Evolutionary conservation across 1,140 invertebrate genomes (phyloP), one percentile per base, ranked within the genome.

Genomic region (Trichomalopsis sarcophagae): DNA sequence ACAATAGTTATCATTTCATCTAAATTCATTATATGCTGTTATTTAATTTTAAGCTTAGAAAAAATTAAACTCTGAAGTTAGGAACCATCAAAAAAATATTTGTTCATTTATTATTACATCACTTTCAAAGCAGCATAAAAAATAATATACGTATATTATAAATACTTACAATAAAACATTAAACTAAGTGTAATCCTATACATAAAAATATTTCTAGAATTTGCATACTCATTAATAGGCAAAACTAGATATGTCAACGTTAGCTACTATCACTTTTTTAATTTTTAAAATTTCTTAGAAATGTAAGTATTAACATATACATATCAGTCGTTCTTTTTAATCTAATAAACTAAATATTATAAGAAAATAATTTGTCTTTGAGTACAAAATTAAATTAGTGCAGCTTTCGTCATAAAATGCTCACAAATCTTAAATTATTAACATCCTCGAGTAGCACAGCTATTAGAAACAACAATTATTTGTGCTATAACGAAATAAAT

Each of bases 21-120:
- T 84, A 74, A 47, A 85, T 87, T 84, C 74, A 76, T 76, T 68
- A 69, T 47, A 71, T 11, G 21, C 30, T 23, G 21, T n/a, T 66
- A 44, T 14, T 27, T 55, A 55, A 30, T n/a, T 33, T 71, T 13
- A 71, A 33, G 69, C 2, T 69, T 69, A 30, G n/a, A 11, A 4
- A 50, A 55, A 77, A 55, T 3, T 4, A 21, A 80, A n/a, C 21
- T 6, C 40, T 80, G 23, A 76, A 76, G 33, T 75, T 68, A 50
- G 47, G 17, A 75, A 69, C 69, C 66, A 30, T 71, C 30, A 68
- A 76, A 73, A 80, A 40, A 68, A 44, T 6, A 44, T 40, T 17
- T 69, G 33, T 21, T 75, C 44, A 68, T 76, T 81, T 84, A 80
- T 80, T 84, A 62, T 27, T 68, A 23, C 55, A 21, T 13, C 33